Evolutionary conservation across 2,888 invertebrate genomes (phyloP).

Genomic region (Watsonalla cultraria): DNA sequence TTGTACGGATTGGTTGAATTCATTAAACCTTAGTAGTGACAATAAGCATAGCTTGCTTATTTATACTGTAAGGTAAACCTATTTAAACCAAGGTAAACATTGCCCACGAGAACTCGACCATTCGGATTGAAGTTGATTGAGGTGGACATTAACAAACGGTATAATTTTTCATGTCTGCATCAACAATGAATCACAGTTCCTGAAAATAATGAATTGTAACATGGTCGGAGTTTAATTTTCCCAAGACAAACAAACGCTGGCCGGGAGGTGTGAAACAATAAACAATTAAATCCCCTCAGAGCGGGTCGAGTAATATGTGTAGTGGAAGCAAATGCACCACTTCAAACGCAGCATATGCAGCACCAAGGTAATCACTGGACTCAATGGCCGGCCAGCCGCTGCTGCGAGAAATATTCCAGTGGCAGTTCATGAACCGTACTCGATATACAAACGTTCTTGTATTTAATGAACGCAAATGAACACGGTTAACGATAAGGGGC

Average conservation of each 20-base stretch:
- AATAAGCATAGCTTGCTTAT: too few relatives aligned
- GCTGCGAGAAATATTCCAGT: slow-evolving; percentile 28
- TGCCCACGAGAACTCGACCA: background rate
- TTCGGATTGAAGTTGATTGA: background rate
- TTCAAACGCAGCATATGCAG: slow-evolving; percentile 36
- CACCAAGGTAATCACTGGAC: slow-evolving; percentile 12
- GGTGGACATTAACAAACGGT: background rate
- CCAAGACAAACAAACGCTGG: slow-evolving; percentile 31
- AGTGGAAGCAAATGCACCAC: slow-evolving; percentile 34
- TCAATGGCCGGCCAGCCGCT: slow-evolving; percentile 19
- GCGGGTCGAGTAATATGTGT: slow-evolving; percentile 28
- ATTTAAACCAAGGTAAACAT: background rate
- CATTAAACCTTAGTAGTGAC: too few relatives aligned
- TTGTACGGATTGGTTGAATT: too few relatives aligned
- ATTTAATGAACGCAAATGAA: slow-evolving; percentile 42
- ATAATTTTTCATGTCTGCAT: slow-evolving; percentile 6
- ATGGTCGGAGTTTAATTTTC: slow-evolving; percentile 31
- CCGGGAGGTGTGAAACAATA: slow-evolving; percentile 44
- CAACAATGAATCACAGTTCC: slow-evolving; percentile 3
- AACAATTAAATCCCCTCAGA: slow-evolving; percentile 53
- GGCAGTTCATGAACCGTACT: slow-evolving; percentile 19
- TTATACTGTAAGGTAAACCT: too few relatives aligned
- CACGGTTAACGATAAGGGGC: slow-evolving; percentile 42
- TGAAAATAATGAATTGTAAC: slow-evolving; percentile 19
- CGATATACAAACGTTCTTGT: slow-evolving; percentile 16